Evolutionary conservation across 92 coral and sea anemone species (phyloP).

Genomic region (Porites cylindrica): DNA sequence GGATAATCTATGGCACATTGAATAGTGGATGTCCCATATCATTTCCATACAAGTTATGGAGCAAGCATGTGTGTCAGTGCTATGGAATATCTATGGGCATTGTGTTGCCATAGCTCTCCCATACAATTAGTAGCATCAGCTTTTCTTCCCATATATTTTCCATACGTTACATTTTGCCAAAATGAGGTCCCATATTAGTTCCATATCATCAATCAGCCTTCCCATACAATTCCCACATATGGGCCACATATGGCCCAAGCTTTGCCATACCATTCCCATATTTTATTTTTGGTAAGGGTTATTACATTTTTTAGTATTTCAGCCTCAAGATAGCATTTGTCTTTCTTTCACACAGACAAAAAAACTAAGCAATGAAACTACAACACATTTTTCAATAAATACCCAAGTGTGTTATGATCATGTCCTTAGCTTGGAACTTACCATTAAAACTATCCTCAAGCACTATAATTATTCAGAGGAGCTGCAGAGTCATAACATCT

Average conservation of each 20-base stretch:
- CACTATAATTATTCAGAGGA: not conserved
- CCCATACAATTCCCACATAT: constrained; percentile 52
- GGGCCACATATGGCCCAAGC: constrained; percentile 50
- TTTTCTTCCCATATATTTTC: constrained; percentile 44
- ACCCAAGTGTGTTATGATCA: no score
- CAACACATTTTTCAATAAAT: no score
- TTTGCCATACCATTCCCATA: constrained; percentile 58
- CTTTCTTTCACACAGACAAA: no score
- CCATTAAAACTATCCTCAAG: no score
- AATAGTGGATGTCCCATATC: constrained; percentile 5
- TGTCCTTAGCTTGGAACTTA: no score
- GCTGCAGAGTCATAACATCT: no score
- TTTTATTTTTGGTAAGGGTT: constrained; percentile 50
- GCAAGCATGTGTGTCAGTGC: constrained; percentile 30
- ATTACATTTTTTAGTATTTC: no score
- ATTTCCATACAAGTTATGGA: constrained; percentile 23
- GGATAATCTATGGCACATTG: not conserved
- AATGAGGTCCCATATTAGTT: constrained; percentile 38
- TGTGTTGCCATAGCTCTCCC: constrained; percentile 44
- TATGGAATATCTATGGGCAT: constrained; percentile 44
- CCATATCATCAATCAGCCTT: constrained; percentile 42
- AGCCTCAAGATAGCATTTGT: no score
- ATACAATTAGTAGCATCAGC: constrained; percentile 16
- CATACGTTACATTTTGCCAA: constrained; percentile 40
- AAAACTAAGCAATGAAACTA: no score